phyloP scores from a whole-genome alignment of 2,113 vertebrate species.

The Euleptes europaea region DNA sequence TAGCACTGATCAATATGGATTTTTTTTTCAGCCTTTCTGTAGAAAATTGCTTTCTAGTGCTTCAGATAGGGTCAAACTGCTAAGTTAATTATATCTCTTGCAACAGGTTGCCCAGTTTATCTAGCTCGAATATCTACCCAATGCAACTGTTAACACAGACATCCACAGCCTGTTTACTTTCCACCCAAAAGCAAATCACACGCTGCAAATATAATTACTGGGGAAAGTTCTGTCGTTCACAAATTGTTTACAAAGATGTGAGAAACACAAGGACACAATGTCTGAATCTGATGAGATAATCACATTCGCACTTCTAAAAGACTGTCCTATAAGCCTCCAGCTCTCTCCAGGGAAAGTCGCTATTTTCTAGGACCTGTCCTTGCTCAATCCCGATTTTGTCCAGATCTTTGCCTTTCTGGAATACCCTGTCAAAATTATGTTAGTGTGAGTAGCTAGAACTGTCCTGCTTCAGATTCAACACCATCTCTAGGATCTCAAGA shows the following conservation, averaged over 20 bases:
- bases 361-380: too few relatives aligned
- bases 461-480: too few relatives aligned
- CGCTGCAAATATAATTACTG: background rate
- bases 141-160: conserved; percentile 43
- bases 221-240: background rate
- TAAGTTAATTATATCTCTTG: conserved; percentile 77
- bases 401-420: too few relatives aligned
- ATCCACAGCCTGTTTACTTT: background rate
- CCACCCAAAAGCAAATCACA: background rate
- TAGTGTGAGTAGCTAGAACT: too few relatives aligned
- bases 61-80: conserved; percentile 66
- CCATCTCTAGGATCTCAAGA: too few relatives aligned
- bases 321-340: too few relatives aligned
- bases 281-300: background rate
- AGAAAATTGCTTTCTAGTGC: conserved; percentile 83
- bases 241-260: background rate
- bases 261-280: background rate
- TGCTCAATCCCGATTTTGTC: too few relatives aligned
- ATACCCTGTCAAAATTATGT: too few relatives aligned
- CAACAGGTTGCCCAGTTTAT: conserved; percentile 72
- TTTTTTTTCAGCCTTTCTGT: conserved; percentile 83
- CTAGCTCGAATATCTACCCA: conserved; percentile 23
- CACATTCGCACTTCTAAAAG: background rate
- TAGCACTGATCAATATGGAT: conserved; percentile 88
- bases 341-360: too few relatives aligned